Evolutionary conservation across 1,140 invertebrate species (phyloP), one percentile per base, ranked within the genome.

Genomic region (Sogatella furcifera): DNA sequence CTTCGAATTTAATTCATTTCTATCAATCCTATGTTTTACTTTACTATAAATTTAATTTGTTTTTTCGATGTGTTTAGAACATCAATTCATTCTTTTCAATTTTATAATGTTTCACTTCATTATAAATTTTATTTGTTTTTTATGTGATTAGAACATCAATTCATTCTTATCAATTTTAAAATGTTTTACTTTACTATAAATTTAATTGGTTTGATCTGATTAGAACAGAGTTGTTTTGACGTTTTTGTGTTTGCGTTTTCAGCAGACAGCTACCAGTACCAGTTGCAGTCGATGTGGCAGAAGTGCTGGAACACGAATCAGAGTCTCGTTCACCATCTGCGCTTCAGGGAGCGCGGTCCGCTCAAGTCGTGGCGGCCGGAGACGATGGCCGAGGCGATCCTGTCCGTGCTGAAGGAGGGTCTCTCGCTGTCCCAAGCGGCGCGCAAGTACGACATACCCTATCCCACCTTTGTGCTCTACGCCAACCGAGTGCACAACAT

Each of bases 201-300:
- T 6, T 28, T 28, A 28, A 4, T 28, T 28, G 24, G 6, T 28
- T 54, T 54, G 19, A 14, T 54, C n/a, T 54, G 19, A 14, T 54
- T 54, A 5, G 19, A 21, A 22, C 19, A 21, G 19, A 28, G 24
- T 28, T 28, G 24, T 28, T 38, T 10, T 9, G 34, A 38, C 11
- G 22, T 59, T 11, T 59, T 2, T 55, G 56, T 59, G 14, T 57
- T 60, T 68, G 67, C 52, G 62, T 60, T 69, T 61, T 28, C 81
- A 85, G 83, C 87, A 88, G 90, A 92, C 80, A 91, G 88, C 79
- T 94, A 93, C 79, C 90, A 94, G 75, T 92, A 92, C 73, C 91
- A 93, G 74, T 76, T 94, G 71, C 91, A 94, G 73, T 90, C 87
- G 38, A 90, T 92, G 84, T 94, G 91, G 91, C 91, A 94, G 73